These are phyloP conservation scores for Sturnus vulgaris DNA, from an alignment of 2,113 vertebrate species.

Conservation along the genomic window DNA sequence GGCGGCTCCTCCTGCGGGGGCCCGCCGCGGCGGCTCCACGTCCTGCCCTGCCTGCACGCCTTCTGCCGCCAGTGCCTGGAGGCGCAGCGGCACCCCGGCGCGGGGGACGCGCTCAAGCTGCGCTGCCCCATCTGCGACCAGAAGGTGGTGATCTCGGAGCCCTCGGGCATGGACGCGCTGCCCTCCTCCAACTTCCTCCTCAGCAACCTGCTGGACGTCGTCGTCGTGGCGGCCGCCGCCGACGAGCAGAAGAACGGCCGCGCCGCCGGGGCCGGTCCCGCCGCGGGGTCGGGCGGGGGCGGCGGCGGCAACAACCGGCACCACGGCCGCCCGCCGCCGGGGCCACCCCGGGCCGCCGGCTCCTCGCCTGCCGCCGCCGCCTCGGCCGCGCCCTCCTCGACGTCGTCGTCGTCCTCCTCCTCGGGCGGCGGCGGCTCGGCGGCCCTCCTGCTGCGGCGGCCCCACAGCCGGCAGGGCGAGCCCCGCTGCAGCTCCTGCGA, in stretches of 20 bases:
- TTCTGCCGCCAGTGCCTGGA: conserved; percentile 93
- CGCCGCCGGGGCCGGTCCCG: conserved; percentile 59
- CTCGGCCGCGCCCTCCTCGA: no score
- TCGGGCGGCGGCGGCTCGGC: no score
- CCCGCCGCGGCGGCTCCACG: conserved; percentile 81
- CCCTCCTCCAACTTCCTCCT: conserved; percentile 92
- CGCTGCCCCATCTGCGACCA: conserved; percentile 90
- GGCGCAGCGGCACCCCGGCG: conserved; percentile 77
- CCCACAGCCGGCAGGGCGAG: no score
- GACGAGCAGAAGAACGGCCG: conserved; percentile 78
- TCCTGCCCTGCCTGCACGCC: conserved; percentile 89
- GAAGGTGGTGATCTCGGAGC: conserved; percentile 87
- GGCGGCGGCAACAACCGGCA: neutral
- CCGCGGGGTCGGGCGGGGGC: conserved; percentile 27
- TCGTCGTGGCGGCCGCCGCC: conserved; percentile 78
- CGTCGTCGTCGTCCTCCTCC: no score
- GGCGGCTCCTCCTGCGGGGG: conserved; percentile 61
- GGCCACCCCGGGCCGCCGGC: no score
- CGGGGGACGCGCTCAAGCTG: conserved; percentile 82
- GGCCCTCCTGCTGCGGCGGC: no score
- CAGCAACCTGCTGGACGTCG: conserved; percentile 90
- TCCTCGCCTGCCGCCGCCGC: no score
- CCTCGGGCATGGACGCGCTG: conserved; percentile 86
- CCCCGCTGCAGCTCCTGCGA: no score
- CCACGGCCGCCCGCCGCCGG: neutral